phyloP scores from a whole-genome alignment of 2,797 vertebrate genomes.

The Ateles fusciceps region DNA sequence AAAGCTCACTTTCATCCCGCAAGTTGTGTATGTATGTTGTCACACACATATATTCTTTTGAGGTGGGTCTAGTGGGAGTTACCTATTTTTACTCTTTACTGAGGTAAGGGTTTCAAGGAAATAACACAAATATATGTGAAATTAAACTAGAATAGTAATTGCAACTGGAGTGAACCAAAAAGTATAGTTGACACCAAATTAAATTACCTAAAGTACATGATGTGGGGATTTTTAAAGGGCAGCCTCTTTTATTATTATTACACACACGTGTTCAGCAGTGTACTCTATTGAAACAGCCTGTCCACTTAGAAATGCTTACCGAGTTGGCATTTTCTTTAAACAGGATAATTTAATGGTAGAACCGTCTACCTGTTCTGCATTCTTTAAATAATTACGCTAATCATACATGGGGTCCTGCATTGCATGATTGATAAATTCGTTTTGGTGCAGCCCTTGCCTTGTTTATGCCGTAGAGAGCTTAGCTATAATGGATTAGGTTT shows the following conservation, averaged over 20 bases:
- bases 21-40: not conserved
- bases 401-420: conserved; percentile 32
- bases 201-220: not conserved
- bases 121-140: not conserved
- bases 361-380: conserved; percentile 29
- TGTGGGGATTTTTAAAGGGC: not conserved
- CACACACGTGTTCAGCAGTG: not conserved
- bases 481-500: conserved; percentile 28
- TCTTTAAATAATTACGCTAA: conserved; percentile 34
- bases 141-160: not conserved
- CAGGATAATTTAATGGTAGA: conserved; percentile 13
- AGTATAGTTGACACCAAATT: not conserved
- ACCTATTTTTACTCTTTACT: not conserved
- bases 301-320: conserved; percentile 48
- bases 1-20: not conserved
- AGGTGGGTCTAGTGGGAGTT: not conserved
- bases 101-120: not conserved
- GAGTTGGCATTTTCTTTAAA: conserved; percentile 3
- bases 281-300: not conserved
- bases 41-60: not conserved
- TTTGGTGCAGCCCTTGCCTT: conserved; percentile 35
- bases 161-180: not conserved
- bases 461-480: not conserved
- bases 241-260: not conserved
- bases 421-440: conserved; percentile 56